A percentile compares a stretch with the other conserved stretches of the same genome.
Conservation (phyloP, 2,888 invertebrate genomes). For the Desoria tigrina region DNA sequence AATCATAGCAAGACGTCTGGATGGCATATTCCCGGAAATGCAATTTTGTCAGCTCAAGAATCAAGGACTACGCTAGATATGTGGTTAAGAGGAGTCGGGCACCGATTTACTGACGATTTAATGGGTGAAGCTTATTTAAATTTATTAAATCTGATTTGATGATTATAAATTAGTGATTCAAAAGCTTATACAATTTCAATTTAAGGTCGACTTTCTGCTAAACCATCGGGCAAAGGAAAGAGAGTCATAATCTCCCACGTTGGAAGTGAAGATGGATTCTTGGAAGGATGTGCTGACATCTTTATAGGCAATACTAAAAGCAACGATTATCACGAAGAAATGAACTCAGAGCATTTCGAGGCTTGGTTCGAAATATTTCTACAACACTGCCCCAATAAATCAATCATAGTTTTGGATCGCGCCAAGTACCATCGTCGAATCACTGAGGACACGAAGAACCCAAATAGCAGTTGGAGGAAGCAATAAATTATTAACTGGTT, state of each 20-base stretch:
- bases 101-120: conserved; percentile 15
- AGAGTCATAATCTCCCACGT: conserved; percentile 12
- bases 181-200: background rate
- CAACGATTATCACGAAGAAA: conserved; percentile 20
- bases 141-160: too few relatives aligned
- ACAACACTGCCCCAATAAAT: conserved; percentile 5
- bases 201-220: conserved; percentile 13
- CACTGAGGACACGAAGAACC: conserved; percentile 15
- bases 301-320: background rate
- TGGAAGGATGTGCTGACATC: background rate
- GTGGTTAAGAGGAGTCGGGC: conserved; percentile 12
- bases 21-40: background rate
- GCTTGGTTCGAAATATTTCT: conserved; percentile 15
- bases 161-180: background rate
- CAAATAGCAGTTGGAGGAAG: conserved; percentile 10
- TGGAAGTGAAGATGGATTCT: conserved; percentile 14
- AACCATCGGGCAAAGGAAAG: conserved; percentile 18
- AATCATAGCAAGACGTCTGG: background rate
- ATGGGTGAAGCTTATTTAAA: background rate
- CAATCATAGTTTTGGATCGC: conserved; percentile 12
- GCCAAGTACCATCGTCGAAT: conserved; percentile 12
- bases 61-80: background rate
- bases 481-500: conserved; percentile 14
- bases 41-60: background rate
- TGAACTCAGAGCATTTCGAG: conserved; percentile 20